These are phyloP conservation scores for Pangasianodon gigas DNA, from an alignment of 2,113 vertebrate genomes.

Conservation along the genomic window DNA sequence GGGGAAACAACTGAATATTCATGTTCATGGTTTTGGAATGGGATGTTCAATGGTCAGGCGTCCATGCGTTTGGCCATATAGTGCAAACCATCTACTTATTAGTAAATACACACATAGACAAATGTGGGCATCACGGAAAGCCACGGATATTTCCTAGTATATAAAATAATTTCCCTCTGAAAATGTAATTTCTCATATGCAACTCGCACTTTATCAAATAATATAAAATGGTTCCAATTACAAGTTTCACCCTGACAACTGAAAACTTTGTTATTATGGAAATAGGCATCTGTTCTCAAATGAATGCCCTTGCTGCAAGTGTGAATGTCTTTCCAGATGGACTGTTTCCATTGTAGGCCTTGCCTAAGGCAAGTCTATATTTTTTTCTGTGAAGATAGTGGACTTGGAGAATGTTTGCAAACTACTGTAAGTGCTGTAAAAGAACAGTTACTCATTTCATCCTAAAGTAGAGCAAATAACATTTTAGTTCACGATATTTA, in stretches of 20 bases:
- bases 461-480: background rate
- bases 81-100: background rate
- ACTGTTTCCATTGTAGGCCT: conserved; percentile 26
- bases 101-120: background rate
- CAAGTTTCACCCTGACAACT: conserved; percentile 19
- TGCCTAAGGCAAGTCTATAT: conserved; percentile 1
- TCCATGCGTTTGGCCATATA: background rate
- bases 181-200: background rate
- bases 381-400: background rate
- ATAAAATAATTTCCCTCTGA: background rate
- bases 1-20: background rate
- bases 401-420: background rate
- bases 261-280: conserved; percentile 17
- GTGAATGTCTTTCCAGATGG: conserved; percentile 33
- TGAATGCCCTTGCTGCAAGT: conserved; percentile 21
- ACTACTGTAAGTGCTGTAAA: background rate
- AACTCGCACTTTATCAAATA: conserved; percentile 15
- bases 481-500: background rate
- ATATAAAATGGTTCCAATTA: conserved; percentile 17
- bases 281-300: conserved; percentile 12
- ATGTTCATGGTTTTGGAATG: background rate
- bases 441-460: background rate
- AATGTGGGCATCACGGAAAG: background rate
- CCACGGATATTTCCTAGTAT: background rate
- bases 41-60: background rate